Conservation (phyloP, 2,888 invertebrate genomes). For the Frankliniella fusca region DNA sequence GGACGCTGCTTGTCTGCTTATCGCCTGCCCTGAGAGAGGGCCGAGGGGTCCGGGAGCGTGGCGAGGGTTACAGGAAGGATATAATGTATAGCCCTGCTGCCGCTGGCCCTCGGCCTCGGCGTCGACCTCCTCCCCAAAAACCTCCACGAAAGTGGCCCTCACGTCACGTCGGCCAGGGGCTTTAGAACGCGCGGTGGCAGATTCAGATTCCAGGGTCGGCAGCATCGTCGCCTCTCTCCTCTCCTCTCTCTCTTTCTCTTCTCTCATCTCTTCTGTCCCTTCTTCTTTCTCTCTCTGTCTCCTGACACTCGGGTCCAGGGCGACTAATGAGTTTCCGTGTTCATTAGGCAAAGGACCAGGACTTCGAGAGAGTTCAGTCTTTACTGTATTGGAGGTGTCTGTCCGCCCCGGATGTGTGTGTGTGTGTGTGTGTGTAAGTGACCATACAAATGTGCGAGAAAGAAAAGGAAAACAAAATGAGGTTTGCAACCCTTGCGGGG, state of each 20-base stretch:
- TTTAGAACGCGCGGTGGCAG: not conserved
- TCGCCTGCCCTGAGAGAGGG: too few species aligned
- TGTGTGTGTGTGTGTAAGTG: too few species aligned
- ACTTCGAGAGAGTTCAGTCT: not conserved
- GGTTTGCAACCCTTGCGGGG: not conserved
- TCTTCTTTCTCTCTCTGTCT: too few species aligned
- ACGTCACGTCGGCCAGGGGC: not conserved
- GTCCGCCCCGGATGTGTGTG: not conserved
- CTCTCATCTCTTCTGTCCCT: too few species aligned
- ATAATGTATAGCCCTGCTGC: not conserved
- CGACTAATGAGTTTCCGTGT: conserved; percentile 24
- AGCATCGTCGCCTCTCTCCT: too few species aligned
- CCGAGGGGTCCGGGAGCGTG: too few species aligned
- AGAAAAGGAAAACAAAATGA: not conserved
- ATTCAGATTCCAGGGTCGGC: not conserved
- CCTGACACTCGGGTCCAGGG: not conserved
- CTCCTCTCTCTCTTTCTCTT: too few species aligned
- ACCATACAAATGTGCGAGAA: not conserved
- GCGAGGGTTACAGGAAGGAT: too few species aligned
- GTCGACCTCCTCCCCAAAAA: not conserved
- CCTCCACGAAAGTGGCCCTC: not conserved
- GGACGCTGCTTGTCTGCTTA: too few species aligned
- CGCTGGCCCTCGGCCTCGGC: not conserved
- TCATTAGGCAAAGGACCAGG: conserved; percentile 19
- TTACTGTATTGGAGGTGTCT: too few species aligned